Evolutionary conservation across 2,888 invertebrate species (phyloP).

Genomic region (Arenicola marina): DNA sequence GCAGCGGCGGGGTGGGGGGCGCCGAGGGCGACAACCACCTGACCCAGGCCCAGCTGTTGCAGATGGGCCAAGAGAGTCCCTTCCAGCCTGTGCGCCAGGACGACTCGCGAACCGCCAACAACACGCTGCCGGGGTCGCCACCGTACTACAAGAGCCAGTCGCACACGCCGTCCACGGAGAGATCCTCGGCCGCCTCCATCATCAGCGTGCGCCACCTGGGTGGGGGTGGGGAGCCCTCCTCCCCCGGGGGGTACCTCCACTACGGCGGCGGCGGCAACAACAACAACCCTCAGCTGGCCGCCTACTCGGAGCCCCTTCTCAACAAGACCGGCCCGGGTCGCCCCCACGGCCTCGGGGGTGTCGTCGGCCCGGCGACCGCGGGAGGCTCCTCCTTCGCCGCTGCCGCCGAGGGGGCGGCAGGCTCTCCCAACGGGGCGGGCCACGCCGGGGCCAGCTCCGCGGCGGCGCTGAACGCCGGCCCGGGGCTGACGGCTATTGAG

Average conservation of each 20-base stretch:
- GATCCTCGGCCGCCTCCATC: slow-evolving; percentile 2
- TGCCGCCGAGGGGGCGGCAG: neutral
- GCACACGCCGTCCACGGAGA: slow-evolving; percentile 6
- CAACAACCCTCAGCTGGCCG: no score
- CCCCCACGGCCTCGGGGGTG: no score
- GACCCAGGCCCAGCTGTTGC: slow-evolving; percentile 30
- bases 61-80: no score
- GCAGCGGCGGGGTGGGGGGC: slow-evolving; percentile 17
- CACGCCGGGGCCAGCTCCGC: neutral
- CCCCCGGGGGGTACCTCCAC: neutral
- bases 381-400: neutral
- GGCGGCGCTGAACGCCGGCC: no score
- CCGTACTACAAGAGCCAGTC: neutral
- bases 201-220: neutral
- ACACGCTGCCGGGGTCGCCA: neutral
- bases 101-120: neutral
- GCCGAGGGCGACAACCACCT: slow-evolving; percentile 5
- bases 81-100: neutral
- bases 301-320: slow-evolving; percentile 5
- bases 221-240: neutral
- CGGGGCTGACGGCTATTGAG: neutral
- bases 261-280: no score
- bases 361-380: neutral
- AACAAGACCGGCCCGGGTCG: neutral
- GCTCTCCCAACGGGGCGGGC: no score